phyloP scores from a whole-genome alignment of 2,797 vertebrate species.

The Brachyalestes nurse region DNA sequence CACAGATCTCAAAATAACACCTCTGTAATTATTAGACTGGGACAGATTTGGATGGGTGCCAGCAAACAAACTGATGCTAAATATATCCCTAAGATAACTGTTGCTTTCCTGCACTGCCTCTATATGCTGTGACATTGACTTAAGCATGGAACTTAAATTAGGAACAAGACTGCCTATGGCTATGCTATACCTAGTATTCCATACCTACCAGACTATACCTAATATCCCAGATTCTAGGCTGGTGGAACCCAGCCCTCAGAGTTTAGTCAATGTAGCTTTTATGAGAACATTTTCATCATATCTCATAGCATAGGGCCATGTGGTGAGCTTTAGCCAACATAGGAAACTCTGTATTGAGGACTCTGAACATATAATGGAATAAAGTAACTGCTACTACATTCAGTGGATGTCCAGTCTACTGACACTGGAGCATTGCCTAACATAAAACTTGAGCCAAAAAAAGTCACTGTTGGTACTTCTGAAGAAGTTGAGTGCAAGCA shows the following conservation, averaged over 20 bases:
- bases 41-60: constrained; percentile 67
- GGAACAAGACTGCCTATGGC: background rate
- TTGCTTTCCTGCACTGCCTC: constrained; percentile 32
- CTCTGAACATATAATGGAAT: background rate
- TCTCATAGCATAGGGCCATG: background rate
- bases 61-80: constrained; percentile 79
- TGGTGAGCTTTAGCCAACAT: background rate
- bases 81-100: constrained; percentile 68
- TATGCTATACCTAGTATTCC: too few species aligned
- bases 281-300: background rate
- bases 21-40: constrained; percentile 73
- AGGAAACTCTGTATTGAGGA: background rate
- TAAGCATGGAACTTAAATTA: background rate
- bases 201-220: too few species aligned
- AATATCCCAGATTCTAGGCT: background rate
- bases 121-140: constrained; percentile 8
- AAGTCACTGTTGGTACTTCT: background rate
- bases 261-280: background rate
- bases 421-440: background rate
- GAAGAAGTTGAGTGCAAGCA: background rate
- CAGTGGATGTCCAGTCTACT: background rate
- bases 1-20: constrained; percentile 75
- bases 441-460: background rate
- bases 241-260: background rate
- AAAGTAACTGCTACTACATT: background rate